Evolutionary conservation across 2,113 vertebrate genomes (phyloP).

Genomic region (Capreolus pygargus): DNA sequence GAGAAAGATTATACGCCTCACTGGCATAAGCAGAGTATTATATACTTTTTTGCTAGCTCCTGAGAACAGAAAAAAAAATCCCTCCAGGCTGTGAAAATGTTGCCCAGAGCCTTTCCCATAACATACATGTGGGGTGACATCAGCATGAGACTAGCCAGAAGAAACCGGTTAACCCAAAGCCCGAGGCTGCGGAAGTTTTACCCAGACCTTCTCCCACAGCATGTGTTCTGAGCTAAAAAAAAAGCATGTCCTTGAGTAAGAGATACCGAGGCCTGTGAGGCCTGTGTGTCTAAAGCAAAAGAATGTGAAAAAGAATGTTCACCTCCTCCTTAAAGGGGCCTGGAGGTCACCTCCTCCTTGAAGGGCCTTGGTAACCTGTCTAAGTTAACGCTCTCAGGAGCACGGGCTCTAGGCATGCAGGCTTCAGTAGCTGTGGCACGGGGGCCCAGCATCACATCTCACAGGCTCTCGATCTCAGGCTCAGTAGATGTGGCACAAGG

Average conservation of each 20-base stretch:
- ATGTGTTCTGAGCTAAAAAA: not conserved
- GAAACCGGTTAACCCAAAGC: not conserved
- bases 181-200: not conserved
- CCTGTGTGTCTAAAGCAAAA: not conserved
- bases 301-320: not conserved
- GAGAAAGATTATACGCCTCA: not conserved
- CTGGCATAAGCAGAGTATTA: not conserved
- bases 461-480: not conserved
- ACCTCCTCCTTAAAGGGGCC: not conserved
- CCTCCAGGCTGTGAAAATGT: not conserved
- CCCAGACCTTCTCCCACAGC: not conserved
- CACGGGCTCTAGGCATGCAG: too few relatives aligned
- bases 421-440: rapidly evolving
- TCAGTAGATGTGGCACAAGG: not conserved
- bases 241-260: not conserved
- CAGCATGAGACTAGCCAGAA: not conserved
- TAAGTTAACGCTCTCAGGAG: too few relatives aligned
- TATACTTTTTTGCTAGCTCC: not conserved
- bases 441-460: not conserved
- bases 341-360: too few relatives aligned
- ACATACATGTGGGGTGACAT: not conserved
- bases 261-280: not conserved
- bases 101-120: not conserved
- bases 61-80: not conserved
- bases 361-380: too few relatives aligned